Conservation (phyloP, 1,140 invertebrate genomes). For the Drosophila guanche region DNA sequence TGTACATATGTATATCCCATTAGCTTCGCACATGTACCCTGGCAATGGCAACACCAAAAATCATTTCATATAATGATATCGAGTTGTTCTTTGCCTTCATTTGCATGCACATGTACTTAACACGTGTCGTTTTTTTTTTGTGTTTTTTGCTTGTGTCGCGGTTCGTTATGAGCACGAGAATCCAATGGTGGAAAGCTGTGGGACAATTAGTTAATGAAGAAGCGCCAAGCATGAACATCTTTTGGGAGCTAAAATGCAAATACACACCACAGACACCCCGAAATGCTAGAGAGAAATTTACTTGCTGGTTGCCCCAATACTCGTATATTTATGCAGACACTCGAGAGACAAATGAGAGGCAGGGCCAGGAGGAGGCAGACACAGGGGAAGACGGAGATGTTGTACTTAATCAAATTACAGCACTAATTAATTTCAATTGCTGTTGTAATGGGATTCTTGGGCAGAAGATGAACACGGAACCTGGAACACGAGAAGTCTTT, state of each 20-base stretch:
- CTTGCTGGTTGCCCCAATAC: slow-evolving; percentile 1
- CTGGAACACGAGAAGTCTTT: slow-evolving; percentile 15
- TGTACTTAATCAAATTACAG: slow-evolving; percentile 73
- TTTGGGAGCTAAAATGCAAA: slow-evolving; percentile 36
- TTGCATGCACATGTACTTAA: slow-evolving; percentile 75
- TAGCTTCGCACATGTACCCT: no score
- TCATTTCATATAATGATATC: slow-evolving; percentile 66
- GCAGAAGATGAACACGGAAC: slow-evolving; percentile 17
- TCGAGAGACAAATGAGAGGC: slow-evolving; percentile 12
- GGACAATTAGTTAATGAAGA: slow-evolving; percentile 72
- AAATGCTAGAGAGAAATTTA: no score
- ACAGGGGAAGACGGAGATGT: slow-evolving; percentile 37
- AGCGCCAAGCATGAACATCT: slow-evolving; percentile 44
- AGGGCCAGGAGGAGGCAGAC: background rate
- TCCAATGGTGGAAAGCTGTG: slow-evolving; percentile 23
- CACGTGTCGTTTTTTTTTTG: slow-evolving; percentile 48
- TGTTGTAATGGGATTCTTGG: slow-evolving; percentile 30
- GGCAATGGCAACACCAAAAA: background rate
- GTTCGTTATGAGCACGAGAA: slow-evolving; percentile 3
- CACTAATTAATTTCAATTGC: slow-evolving; percentile 77
- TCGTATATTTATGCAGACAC: slow-evolving; percentile 38
- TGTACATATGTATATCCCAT: no score
- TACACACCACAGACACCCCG: background rate
- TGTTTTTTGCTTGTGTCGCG: background rate
- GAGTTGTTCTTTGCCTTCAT: slow-evolving; percentile 55